Conservation (phyloP, 2,888 invertebrate species). For the Temnothorax rugatulus region DNA sequence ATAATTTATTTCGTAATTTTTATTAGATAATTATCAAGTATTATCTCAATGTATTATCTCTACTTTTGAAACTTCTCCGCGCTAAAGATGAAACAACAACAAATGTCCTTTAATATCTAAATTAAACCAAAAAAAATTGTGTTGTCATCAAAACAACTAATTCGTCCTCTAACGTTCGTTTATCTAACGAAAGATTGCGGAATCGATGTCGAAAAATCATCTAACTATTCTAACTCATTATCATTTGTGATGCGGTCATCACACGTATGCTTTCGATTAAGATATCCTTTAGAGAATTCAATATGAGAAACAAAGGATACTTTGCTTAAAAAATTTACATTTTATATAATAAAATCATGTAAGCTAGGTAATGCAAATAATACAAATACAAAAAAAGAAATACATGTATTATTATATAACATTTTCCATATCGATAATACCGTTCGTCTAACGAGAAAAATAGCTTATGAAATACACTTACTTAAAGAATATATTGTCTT, state of each 20-base stretch:
- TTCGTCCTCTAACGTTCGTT: background rate
- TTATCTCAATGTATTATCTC: background rate
- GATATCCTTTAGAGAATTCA: background rate
- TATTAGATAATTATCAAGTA: background rate
- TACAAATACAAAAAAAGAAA: background rate
- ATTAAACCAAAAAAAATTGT: background rate
- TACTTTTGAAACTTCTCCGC: conserved; percentile 9
- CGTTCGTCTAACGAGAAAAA: background rate
- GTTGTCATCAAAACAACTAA: background rate
- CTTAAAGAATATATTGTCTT: conserved; percentile 10
- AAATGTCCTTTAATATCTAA: background rate
- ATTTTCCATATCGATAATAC: background rate
- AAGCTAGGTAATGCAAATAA: background rate
- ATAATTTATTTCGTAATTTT: background rate
- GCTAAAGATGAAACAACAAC: background rate
- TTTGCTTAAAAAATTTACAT: conserved; percentile 3
- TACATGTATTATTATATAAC: background rate
- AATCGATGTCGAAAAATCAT: background rate
- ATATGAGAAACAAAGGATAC: background rate
- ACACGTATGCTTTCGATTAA: background rate
- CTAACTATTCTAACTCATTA: background rate
- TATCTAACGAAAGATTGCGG: background rate
- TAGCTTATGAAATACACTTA: background rate
- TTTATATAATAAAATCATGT: background rate
- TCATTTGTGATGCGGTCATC: background rate